These are phyloP conservation scores for Pseudoatta argentina DNA, from an alignment of 1,140 invertebrate genomes.

Conservation along the genomic window DNA sequence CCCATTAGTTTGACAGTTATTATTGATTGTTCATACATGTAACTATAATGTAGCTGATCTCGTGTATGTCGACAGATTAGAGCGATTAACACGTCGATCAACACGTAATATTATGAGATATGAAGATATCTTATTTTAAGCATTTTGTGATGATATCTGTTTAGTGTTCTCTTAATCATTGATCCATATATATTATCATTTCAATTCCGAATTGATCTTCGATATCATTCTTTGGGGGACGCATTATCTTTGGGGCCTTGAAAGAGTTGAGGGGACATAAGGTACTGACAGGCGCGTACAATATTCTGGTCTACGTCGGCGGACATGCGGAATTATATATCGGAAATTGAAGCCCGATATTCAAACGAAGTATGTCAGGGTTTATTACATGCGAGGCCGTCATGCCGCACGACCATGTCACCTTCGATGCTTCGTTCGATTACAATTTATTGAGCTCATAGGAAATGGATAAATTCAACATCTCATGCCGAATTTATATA, in stretches of 20 bases:
- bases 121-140: neutral
- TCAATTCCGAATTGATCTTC: neutral
- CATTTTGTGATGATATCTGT: neutral
- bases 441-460: constrained; percentile 41
- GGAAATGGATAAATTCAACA: constrained; percentile 8
- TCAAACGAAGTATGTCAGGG: constrained; percentile 58
- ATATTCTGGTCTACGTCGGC: constrained; percentile 33
- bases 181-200: neutral
- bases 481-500: neutral
- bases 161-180: neutral
- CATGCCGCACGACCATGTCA: constrained; percentile 36
- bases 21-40: neutral
- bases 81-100: neutral
- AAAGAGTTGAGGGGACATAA: constrained; percentile 2
- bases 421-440: constrained; percentile 41
- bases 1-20: neutral
- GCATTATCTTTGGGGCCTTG: neutral
- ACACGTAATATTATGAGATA: neutral
- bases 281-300: constrained; percentile 9
- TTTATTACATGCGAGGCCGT: constrained; percentile 52
- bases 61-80: neutral
- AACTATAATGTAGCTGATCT: neutral
- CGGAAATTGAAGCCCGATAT: constrained; percentile 53
- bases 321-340: constrained; percentile 47
- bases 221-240: neutral